Evolutionary conservation across 2,797 vertebrate species (phyloP).

Genomic region (Sciurus carolinensis): DNA sequence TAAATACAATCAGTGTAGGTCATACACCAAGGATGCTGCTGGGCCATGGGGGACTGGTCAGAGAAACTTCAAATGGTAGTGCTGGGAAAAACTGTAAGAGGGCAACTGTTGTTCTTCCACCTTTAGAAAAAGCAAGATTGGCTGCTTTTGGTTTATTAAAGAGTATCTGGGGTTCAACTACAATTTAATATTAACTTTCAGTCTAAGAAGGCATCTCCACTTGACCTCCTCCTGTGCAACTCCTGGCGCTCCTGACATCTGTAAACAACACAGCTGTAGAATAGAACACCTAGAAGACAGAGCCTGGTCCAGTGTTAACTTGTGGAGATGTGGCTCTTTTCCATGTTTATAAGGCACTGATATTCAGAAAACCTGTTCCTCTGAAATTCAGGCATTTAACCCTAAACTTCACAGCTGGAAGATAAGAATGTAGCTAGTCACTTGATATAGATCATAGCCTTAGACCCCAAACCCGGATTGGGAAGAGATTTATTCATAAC

Average conservation of each 20-base stretch:
- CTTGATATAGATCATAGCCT: neutral
- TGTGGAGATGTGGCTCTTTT: neutral
- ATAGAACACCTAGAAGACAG: neutral
- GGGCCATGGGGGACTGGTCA: neutral
- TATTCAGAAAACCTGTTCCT: neutral
- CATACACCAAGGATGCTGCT: neutral
- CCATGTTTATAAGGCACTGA: neutral
- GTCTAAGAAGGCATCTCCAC: neutral
- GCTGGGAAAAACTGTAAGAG: neutral
- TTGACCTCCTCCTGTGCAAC: neutral
- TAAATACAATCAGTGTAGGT: constrained; percentile 18
- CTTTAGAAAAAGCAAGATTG: neutral
- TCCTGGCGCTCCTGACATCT: neutral
- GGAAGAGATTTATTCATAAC: neutral
- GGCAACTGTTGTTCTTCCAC: neutral
- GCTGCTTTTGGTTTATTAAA: neutral
- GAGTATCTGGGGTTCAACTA: neutral
- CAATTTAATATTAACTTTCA: neutral
- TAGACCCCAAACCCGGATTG: neutral
- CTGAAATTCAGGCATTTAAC: neutral
- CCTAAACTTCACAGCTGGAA: neutral
- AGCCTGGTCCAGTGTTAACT: neutral
- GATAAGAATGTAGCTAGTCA: neutral
- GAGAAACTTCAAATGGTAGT: neutral
- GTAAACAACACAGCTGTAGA: neutral